Evolutionary conservation across 2,113 vertebrate species (phyloP).

Genomic region (Daboia siamensis): DNA sequence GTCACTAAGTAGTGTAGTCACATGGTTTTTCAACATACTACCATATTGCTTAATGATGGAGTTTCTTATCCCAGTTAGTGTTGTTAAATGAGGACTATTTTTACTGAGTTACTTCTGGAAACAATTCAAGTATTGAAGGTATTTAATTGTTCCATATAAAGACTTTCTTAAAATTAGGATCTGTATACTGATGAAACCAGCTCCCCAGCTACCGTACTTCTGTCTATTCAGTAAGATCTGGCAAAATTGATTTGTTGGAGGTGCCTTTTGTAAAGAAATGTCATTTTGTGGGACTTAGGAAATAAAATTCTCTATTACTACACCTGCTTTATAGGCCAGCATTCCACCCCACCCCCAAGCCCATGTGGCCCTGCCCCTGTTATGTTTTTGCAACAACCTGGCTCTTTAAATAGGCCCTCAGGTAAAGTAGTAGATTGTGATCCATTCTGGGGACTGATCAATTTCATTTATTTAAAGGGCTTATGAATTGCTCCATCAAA

Average conservation of each 20-base stretch:
- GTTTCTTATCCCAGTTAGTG: background rate
- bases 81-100: background rate
- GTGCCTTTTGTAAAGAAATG: background rate
- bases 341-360: background rate
- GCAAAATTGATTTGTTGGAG: background rate
- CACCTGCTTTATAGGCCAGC: background rate
- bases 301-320: background rate
- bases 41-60: background rate
- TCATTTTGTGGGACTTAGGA: background rate
- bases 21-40: background rate
- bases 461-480: background rate
- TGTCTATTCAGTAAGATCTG: background rate
- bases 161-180: background rate
- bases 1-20: background rate
- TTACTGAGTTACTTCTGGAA: background rate
- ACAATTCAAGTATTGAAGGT: background rate
- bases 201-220: background rate
- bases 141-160: background rate
- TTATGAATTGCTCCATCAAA: background rate
- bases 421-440: background rate
- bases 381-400: background rate
- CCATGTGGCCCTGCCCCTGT: background rate
- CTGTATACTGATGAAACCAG: background rate
- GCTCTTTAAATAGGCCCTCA: background rate
- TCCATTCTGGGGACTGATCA: background rate